Evolutionary conservation across 35 echinoderm and acorn worm genomes (phyloP), one percentile per base, ranked within the genome.

Genomic region (Heliocidaris tuberculata): DNA sequence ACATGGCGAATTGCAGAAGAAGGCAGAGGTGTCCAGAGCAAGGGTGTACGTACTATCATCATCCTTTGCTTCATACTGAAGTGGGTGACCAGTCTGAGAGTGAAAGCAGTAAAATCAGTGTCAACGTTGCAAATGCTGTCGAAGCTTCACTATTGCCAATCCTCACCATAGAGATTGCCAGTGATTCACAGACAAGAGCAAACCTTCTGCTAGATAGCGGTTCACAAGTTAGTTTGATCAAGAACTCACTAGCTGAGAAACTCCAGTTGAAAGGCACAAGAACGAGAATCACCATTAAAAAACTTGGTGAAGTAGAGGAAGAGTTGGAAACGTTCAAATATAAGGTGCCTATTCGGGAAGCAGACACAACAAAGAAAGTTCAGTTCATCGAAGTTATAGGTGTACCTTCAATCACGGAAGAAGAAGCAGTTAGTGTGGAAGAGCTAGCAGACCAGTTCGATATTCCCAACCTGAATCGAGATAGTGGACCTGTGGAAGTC

Each of bases 231-330:
- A 95, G 85, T 24, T 60, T 98, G 49, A 98, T 98, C 19, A 95
- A 56, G 48, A 93, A 60, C 27, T 92, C 92, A 21, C 90, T 98
- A 13, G 97, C 96, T 32, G 96, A 96, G 32, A 92, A 71, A 35
- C 50, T 96, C 32, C 54, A 95, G 32, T 61, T 98, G 2, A 98
- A 88, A 4, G 96, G 94, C 86, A 93, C 92, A 52, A 54, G 85
- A 52, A 93, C 95, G 13, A 91, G 42, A 32, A 94, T 95, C 85
- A 96, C 96, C 27, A 98, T 96, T 17, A 96, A 52, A 21, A 98
- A 98, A 90, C 85, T 98, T 54, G 95, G 96, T 32, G 95, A 94
- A 54, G 96, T 96, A 88, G 96, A 96, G 71, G 96, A 98, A 94
- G 86, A 96, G 71, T 86, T 96, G 21, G n/a, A 93, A 49, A 98